Conservation (phyloP, 1,140 invertebrate species). For the Portunus trituberculatus region DNA sequence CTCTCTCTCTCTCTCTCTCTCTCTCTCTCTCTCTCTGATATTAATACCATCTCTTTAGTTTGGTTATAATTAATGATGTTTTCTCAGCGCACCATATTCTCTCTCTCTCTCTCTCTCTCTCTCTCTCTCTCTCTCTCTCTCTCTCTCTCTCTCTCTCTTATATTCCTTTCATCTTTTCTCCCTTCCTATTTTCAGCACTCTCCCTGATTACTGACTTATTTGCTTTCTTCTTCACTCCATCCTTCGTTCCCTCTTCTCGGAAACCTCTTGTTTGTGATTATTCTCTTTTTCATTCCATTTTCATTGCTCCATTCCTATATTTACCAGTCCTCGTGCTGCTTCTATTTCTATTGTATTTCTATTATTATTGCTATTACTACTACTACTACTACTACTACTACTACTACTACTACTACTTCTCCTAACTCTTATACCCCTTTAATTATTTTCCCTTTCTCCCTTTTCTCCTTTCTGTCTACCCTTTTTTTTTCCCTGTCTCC, state of each 20-base stretch:
- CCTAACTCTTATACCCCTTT: not conserved
- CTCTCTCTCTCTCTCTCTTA: not conserved
- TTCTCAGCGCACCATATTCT: not conserved
- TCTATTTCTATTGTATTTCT: no score
- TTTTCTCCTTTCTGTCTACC: not conserved
- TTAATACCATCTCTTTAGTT: not conserved
- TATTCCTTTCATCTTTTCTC: no score
- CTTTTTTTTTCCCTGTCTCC: not conserved
- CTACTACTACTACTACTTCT: no score
- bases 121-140: slow-evolving; percentile 29
- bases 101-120: slow-evolving; percentile 29
- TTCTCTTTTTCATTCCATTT: no score
- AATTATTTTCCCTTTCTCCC: not conserved
- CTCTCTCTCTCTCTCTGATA: not conserved
- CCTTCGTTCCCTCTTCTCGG: no score
- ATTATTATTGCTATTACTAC: no score
- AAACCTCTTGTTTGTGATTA: no score
- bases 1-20: not conserved
- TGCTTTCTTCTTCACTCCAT: no score
- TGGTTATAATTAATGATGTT: not conserved
- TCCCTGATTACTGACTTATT: no score
- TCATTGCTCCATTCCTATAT: not conserved
- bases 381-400: no score
- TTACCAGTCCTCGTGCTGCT: no score
- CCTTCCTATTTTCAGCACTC: no score